Percentiles rank a stretch among this genome's conserved stretches.
phyloP scores from a whole-genome alignment of 1,140 invertebrate species.

The Panulirus ornatus region DNA sequence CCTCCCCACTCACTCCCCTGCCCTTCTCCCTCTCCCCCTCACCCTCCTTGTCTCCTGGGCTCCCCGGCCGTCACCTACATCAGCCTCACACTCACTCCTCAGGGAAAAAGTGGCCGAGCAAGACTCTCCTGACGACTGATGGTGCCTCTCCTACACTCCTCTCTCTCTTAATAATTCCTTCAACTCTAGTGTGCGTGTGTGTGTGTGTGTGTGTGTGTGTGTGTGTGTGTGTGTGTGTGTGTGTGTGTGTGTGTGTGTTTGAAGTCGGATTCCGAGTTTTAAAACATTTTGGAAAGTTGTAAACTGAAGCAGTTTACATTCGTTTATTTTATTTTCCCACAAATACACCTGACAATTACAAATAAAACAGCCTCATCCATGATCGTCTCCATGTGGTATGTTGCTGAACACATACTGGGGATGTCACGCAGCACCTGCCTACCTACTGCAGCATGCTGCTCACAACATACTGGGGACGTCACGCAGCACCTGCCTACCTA shows the following conservation, averaged over 20 bases:
- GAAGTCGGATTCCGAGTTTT: background rate
- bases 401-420: too few relatives aligned
- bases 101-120: too few relatives aligned
- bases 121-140: background rate
- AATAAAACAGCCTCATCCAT: too few relatives aligned
- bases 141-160: background rate
- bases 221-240: slow-evolving; percentile 13
- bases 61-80: background rate
- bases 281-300: too few relatives aligned
- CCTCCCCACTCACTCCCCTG: background rate
- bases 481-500: too few relatives aligned
- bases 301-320: too few relatives aligned
- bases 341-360: too few relatives aligned
- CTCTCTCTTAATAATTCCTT: background rate
- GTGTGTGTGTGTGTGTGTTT: background rate
- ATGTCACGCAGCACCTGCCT: too few relatives aligned
- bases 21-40: background rate
- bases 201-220: slow-evolving; percentile 17
- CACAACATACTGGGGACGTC: too few relatives aligned
- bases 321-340: background rate
- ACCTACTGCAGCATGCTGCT: too few relatives aligned
- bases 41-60: background rate
- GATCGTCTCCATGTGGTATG: too few relatives aligned
- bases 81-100: background rate
- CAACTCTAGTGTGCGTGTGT: background rate